These are phyloP conservation scores for Nasonia giraulti DNA, from an alignment of 1,140 invertebrate genomes.

Conservation along the genomic window DNA sequence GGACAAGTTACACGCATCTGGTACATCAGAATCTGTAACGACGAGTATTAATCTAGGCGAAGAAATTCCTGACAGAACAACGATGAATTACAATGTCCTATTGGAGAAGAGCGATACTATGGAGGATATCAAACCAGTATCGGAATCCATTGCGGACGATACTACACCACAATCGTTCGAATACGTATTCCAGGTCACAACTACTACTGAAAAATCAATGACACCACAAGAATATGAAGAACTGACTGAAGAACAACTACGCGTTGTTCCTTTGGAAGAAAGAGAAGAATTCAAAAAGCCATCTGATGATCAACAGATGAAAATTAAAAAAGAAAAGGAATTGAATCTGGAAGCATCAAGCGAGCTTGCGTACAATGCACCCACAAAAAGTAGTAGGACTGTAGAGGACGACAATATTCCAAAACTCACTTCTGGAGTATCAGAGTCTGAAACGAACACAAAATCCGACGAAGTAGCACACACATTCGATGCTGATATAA, in stretches of 20 bases:
- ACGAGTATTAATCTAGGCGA: slow-evolving; percentile 16
- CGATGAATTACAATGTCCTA: background rate
- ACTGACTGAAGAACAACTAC: slow-evolving; percentile 61
- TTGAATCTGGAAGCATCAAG: slow-evolving; percentile 52
- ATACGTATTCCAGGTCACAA: slow-evolving; percentile 58
- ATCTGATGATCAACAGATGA: slow-evolving; percentile 58
- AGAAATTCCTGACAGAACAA: slow-evolving; percentile 24
- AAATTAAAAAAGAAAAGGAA: slow-evolving; percentile 62
- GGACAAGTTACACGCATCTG: background rate
- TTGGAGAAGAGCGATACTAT: background rate
- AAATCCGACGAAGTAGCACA: slow-evolving; percentile 34
- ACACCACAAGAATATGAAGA: slow-evolving; percentile 52
- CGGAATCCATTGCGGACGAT: slow-evolving; percentile 66
- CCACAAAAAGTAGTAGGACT: slow-evolving; percentile 34
- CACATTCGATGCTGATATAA: background rate
- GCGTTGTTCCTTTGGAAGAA: slow-evolving; percentile 66
- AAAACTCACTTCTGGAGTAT: slow-evolving; percentile 35
- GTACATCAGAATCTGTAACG: slow-evolving; percentile 38
- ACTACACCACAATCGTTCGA: slow-evolving; percentile 59
- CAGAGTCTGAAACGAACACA: slow-evolving; percentile 19
- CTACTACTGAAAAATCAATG: slow-evolving; percentile 53
- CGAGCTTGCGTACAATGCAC: background rate
- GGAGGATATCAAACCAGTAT: slow-evolving; percentile 66
- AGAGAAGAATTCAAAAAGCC: slow-evolving; percentile 54
- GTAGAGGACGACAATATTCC: slow-evolving; percentile 33